Conservation (phyloP, 2,888 invertebrate species). For the Norana najaformis region DNA sequence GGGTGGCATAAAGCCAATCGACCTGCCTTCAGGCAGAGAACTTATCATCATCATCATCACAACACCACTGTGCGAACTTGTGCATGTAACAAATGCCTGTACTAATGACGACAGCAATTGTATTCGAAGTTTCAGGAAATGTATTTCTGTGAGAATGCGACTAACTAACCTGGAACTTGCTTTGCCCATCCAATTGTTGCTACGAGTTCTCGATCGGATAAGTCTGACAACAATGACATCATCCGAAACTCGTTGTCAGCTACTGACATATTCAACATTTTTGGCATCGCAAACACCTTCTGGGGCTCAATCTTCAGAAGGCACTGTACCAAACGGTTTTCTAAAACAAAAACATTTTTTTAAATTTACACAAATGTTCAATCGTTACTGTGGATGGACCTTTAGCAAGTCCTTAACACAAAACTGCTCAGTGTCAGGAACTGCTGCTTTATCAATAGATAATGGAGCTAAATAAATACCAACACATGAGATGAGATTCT, state of each 20-base stretch:
- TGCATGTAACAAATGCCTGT: neutral
- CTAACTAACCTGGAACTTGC: constrained; percentile 80
- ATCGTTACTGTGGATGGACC: too few relatives aligned
- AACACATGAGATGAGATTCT: too few relatives aligned
- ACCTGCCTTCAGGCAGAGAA: too few relatives aligned
- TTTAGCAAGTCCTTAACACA: too few relatives aligned
- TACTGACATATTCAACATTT: constrained; percentile 49
- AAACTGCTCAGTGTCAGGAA: too few relatives aligned
- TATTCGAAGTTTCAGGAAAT: neutral
- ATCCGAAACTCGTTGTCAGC: constrained; percentile 66
- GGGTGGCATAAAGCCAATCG: too few relatives aligned
- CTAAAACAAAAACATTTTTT: neutral
- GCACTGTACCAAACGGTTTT: neutral
- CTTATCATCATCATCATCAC: too few relatives aligned
- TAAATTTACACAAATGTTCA: too few relatives aligned
- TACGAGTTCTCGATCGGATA: constrained; percentile 89
- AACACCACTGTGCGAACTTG: neutral
- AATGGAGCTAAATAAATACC: too few relatives aligned
- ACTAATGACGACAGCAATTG: too few relatives aligned
- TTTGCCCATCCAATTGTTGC: constrained; percentile 96
- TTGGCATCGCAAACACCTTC: constrained; percentile 66
- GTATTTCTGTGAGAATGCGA: neutral
- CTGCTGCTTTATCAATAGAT: too few relatives aligned
- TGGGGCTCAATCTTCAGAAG: constrained; percentile 77
- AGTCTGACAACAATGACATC: constrained; percentile 81